phyloP scores from a whole-genome alignment of 2,797 vertebrate genomes.

The Urocyon cinereoargenteus region DNA sequence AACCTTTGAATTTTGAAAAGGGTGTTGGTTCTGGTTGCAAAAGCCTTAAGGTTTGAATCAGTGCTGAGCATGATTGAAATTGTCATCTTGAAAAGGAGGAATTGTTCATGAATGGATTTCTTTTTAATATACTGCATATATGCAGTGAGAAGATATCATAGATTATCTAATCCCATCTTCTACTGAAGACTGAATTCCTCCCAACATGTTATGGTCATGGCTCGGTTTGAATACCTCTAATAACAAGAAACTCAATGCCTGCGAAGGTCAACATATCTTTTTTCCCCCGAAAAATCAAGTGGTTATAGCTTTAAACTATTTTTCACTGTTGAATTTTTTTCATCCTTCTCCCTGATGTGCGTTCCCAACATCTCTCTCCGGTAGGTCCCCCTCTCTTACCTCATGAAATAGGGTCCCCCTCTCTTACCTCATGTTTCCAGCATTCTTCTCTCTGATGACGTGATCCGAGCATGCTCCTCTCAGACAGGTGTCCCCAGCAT shows the following conservation, averaged over 20 bases:
- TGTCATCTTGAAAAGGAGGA: conserved; percentile 49
- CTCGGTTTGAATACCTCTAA: background rate
- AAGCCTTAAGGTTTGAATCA: conserved; percentile 32
- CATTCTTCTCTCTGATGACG: background rate
- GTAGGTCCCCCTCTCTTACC: background rate
- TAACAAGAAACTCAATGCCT: conserved; percentile 35
- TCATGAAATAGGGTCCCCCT: background rate
- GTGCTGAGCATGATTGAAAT: conserved; percentile 54
- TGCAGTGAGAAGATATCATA: background rate
- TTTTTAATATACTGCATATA: background rate
- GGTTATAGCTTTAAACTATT: background rate
- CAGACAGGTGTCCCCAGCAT: too few relatives aligned
- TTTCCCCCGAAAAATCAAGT: background rate
- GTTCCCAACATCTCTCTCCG: background rate
- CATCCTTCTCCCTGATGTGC: background rate
- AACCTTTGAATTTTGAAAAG: conserved; percentile 66
- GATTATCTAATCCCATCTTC: background rate
- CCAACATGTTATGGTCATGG: background rate
- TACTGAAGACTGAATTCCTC: background rate
- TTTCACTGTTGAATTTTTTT: background rate
- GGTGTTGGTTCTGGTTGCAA: conserved; percentile 50
- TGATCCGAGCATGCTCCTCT: background rate
- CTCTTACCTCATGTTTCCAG: background rate
- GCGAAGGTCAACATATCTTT: background rate
- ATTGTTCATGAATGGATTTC: background rate